A percentile compares a stretch with the other conserved stretches of the same genome.
Conservation (phyloP, 1,140 invertebrate genomes). For the Micrasema longulum region DNA sequence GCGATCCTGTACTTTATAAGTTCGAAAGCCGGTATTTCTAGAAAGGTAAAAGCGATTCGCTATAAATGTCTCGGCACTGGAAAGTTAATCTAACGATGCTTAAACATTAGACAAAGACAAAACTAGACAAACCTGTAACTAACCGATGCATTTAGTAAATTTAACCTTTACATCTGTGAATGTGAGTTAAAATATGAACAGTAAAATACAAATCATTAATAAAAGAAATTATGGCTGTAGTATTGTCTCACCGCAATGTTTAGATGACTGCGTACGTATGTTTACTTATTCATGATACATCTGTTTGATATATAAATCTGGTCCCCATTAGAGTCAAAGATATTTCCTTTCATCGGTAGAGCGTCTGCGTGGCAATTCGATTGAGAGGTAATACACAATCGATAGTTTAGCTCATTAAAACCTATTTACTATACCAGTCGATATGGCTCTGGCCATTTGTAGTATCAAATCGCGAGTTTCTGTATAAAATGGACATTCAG, state of each 20-base stretch:
- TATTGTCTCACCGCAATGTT: no score
- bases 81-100: constrained; percentile 18
- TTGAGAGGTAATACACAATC: constrained; percentile 22
- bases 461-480: constrained; percentile 1
- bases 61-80: constrained; percentile 2
- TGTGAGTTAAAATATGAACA: no score
- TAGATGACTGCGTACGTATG: no score
- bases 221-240: no score
- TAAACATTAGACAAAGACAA: constrained; percentile 9
- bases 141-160: no score
- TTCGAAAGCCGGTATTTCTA: constrained; percentile 10
- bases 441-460: background rate
- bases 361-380: background rate
- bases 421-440: constrained; percentile 18
- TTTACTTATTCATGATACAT: background rate
- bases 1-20: constrained; percentile 13
- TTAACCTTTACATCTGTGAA: no score
- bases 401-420: constrained; percentile 5
- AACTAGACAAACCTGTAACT: constrained; percentile 4
- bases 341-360: background rate
- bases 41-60: constrained; percentile 30
- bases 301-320: background rate
- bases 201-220: no score
- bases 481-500: background rate
- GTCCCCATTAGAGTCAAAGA: constrained; percentile 1